Percentiles rank a stretch among this genome's conserved stretches.
These are phyloP conservation scores for Mastomys natalensis DNA, from an alignment of 2,113 vertebrate species.

Conservation along the genomic window DNA sequence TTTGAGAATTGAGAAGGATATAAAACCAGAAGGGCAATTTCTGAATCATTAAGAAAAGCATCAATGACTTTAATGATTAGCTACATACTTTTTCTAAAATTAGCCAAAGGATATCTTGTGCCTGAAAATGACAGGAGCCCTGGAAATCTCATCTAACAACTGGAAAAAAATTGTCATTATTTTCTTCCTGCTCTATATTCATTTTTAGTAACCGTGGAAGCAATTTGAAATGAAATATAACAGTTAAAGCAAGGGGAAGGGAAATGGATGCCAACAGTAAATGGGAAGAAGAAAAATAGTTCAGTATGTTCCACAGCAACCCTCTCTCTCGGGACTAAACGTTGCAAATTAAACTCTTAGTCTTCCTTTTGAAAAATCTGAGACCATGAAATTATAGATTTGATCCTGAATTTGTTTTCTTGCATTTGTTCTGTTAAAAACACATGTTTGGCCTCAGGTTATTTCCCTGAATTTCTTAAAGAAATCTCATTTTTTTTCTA, in stretches of 20 bases:
- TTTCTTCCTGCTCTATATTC: slow-evolving; percentile 61
- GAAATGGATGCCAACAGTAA: not conserved
- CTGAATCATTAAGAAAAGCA: slow-evolving; percentile 69
- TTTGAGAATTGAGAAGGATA: not conserved
- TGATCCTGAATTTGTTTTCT: slow-evolving; percentile 19
- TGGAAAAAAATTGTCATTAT: slow-evolving; percentile 77
- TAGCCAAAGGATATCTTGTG: slow-evolving; percentile 72
- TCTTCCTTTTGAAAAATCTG: slow-evolving; percentile 59
- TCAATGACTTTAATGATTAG: slow-evolving; percentile 58
- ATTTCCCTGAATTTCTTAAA: not conserved
- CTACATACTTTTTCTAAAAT: slow-evolving; percentile 79
- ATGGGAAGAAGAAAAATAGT: not conserved
- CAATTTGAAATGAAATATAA: slow-evolving; percentile 67
- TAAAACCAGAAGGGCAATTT: slow-evolving; percentile 51
- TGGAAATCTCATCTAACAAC: slow-evolving; percentile 76
- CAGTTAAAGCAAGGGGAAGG: slow-evolving; percentile 28
- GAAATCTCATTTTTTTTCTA: not conserved
- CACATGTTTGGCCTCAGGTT: not conserved
- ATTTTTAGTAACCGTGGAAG: slow-evolving; percentile 64
- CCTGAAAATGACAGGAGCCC: slow-evolving; percentile 80
- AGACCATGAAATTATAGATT: not conserved
- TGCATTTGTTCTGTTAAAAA: not conserved
- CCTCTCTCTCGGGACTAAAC: not conserved
- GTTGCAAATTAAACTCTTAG: slow-evolving; percentile 8
- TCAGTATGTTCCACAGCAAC: slow-evolving; percentile 24